These are phyloP conservation scores for Cerastoderma edule DNA, from an alignment of 2,888 invertebrate genomes.

Conservation along the genomic window DNA sequence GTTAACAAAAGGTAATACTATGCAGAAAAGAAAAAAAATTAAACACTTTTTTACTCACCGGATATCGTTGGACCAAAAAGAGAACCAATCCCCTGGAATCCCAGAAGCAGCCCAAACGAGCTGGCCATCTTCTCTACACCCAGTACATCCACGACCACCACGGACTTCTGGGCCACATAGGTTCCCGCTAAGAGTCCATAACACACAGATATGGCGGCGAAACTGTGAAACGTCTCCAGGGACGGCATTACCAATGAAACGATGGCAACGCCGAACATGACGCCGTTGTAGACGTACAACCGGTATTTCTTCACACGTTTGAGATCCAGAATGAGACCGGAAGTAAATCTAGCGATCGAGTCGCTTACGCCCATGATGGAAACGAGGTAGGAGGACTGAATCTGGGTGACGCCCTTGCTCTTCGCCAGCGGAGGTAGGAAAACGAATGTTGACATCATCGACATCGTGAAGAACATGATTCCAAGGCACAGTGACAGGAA, in stretches of 20 bases:
- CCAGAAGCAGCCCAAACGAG: slow-evolving; percentile 71
- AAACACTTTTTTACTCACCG: too few relatives aligned
- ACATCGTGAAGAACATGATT: slow-evolving; percentile 63
- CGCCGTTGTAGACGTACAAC: slow-evolving; percentile 61
- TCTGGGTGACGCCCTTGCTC: slow-evolving; percentile 59
- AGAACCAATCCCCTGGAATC: slow-evolving; percentile 74
- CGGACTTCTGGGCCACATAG: slow-evolving; percentile 71
- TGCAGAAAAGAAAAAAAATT: too few relatives aligned
- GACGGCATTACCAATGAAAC: slow-evolving; percentile 64
- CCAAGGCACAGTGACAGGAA: slow-evolving; percentile 65
- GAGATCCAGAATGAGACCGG: slow-evolving; percentile 72
- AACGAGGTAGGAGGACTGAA: slow-evolving; percentile 88
- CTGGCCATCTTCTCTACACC: slow-evolving; percentile 72
- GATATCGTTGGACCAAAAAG: slow-evolving; percentile 73
- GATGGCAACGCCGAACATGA: slow-evolving; percentile 62
- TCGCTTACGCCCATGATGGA: slow-evolving; percentile 95
- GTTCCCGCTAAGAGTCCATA: slow-evolving; percentile 72
- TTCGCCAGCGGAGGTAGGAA: slow-evolving; percentile 70
- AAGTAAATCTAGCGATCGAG: slow-evolving; percentile 91
- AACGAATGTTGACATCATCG: slow-evolving; percentile 67
- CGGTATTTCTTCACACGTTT: slow-evolving; percentile 61
- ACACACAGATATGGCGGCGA: slow-evolving; percentile 58
- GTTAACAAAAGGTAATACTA: too few relatives aligned
- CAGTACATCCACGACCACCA: slow-evolving; percentile 71
- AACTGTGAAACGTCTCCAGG: slow-evolving; percentile 51